Evolutionary conservation across 2,888 invertebrate genomes (phyloP).

Genomic region (Cylloceria caligata): DNA sequence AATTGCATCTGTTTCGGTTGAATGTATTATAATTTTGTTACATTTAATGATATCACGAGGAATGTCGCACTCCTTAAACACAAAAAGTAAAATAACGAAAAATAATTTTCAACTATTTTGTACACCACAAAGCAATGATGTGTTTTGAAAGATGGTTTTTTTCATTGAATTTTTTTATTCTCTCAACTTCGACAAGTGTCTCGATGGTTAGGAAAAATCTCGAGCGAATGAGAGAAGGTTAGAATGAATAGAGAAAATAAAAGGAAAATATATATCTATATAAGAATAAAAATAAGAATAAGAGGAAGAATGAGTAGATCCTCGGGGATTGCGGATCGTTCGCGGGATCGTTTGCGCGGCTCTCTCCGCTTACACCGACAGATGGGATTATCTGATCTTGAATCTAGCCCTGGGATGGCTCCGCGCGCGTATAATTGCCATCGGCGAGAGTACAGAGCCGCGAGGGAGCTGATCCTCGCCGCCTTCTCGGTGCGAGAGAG

Average conservation of each 20-base stretch:
- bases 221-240: slow-evolving; percentile 31
- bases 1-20: too few species aligned
- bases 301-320: slow-evolving; percentile 67
- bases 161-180: neutral
- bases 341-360: slow-evolving; percentile 80
- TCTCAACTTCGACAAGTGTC: slow-evolving; percentile 16
- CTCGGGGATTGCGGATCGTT: slow-evolving; percentile 75
- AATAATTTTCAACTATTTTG: too few species aligned
- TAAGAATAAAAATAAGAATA: slow-evolving; percentile 44
- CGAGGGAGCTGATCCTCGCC: slow-evolving; percentile 61
- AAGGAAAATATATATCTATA: slow-evolving; percentile 5
- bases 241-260: slow-evolving; percentile 25
- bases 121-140: too few species aligned
- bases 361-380: slow-evolving; percentile 79
- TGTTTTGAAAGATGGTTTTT: neutral
- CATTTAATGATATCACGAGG: too few species aligned
- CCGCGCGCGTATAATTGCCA: slow-evolving; percentile 82
- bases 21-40: too few species aligned
- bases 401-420: slow-evolving; percentile 81
- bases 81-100: too few species aligned
- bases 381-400: slow-evolving; percentile 83
- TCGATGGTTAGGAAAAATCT: neutral
- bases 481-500: slow-evolving; percentile 56
- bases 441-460: slow-evolving; percentile 70
- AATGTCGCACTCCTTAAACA: too few species aligned